Evolutionary conservation across 2,797 vertebrate genomes (phyloP), one percentile per base, ranked within the genome.

Genomic region (Dendrocincla tyrannina): DNA sequence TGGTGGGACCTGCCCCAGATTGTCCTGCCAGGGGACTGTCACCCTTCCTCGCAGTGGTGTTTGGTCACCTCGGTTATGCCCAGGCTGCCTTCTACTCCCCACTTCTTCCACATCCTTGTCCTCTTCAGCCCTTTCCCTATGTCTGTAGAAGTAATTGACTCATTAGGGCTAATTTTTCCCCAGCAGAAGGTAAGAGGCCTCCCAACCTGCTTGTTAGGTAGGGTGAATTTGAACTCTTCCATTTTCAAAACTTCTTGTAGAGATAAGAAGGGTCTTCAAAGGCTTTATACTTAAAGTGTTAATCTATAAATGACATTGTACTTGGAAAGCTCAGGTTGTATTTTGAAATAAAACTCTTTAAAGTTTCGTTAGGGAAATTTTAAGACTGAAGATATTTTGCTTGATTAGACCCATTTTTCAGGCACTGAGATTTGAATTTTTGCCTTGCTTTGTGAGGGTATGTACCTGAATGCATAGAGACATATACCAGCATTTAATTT

Each of bases 1-100:
- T 1, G 2, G 27, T 59, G 46, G 8, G 19, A 63, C 17, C 55
- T n/a, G 32, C 7, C 17, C 42, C 44, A 53, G 4, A 24, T 42
- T 53, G 9, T 58, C 17, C 66, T 63, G 7, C 5, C 0, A 3
- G 30, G 3, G 22, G 14, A 44, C 25, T 5, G 1, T 32, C 52
- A 53, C 53, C 33, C 14, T 50, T 39, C n/a, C 50, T 77, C 3
- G 9, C 3, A 10, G 60, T 33, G 9, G 10, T 17, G 13, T 62
- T 37, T 60, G 55, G 37, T 39, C 23, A 41, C 30, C 22, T 44
- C 0, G 0, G 11, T 66, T 49, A 44, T 5, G 22, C 62, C 62
- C 42, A 46, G 32, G 7, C 12, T 50, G 17, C 23, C 17, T 41
- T 7, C 27, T 72, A 18, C 35, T 74, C 68, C n/a, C 19, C 35